These are phyloP conservation scores for Oryzias dopingdopingensis DNA, from an alignment of 2,797 vertebrate genomes.

Conservation along the genomic window DNA sequence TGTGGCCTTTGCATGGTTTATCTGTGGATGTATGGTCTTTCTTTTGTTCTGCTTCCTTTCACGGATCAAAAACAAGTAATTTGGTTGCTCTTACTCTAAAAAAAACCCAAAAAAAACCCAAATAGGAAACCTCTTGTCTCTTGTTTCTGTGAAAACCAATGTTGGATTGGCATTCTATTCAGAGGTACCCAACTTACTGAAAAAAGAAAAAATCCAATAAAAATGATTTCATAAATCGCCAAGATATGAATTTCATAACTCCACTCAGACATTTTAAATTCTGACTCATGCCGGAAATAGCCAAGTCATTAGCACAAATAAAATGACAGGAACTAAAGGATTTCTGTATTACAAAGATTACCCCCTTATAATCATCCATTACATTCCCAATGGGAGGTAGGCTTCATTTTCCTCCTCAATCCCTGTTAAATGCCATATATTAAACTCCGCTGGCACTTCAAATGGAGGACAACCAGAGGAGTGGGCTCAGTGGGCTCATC, in stretches of 20 bases:
- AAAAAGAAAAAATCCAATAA: conserved; percentile 7
- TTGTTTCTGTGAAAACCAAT: too few species aligned
- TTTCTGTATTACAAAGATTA: conserved; percentile 78
- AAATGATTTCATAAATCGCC: conserved; percentile 39
- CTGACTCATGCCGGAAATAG: conserved; percentile 49
- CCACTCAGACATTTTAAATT: conserved; percentile 29
- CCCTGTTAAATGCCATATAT: conserved; percentile 79
- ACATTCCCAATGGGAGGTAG: conserved; percentile 78
- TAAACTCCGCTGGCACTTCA: conserved; percentile 75
- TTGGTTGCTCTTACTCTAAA: too few species aligned
- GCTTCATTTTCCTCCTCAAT: conserved; percentile 76
- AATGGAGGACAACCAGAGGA: conserved; percentile 63
- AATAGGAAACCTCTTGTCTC: too few species aligned
- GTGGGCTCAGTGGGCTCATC: conserved; percentile 77
- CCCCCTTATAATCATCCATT: conserved; percentile 78
- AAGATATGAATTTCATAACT: conserved; percentile 47
- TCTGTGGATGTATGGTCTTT: too few species aligned
- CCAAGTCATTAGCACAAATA: conserved; percentile 50
- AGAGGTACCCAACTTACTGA: not conserved
- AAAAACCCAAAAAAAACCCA: too few species aligned
- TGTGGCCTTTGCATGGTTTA: too few species aligned
- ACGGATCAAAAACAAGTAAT: too few species aligned
- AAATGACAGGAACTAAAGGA: conserved; percentile 68
- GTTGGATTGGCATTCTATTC: too few species aligned
- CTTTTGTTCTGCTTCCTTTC: too few species aligned